Conservation (phyloP, 1,140 invertebrate species). For the Gryon sp. region DNA sequence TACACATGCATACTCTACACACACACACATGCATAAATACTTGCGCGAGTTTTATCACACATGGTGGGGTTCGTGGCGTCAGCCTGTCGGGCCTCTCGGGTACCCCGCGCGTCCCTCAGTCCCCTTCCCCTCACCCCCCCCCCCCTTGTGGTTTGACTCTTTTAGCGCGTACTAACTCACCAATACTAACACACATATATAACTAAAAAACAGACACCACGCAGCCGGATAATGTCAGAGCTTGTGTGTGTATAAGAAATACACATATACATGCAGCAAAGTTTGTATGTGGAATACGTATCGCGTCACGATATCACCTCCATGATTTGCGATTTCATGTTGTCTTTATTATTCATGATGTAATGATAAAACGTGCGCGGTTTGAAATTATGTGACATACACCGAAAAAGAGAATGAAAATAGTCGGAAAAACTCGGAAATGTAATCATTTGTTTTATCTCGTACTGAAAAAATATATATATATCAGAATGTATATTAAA, state of each 20-base stretch:
- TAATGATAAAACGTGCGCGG: constrained; percentile 34
- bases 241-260: constrained; percentile 10
- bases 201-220: constrained; percentile 22
- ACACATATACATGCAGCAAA: background rate
- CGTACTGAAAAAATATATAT: too few species aligned
- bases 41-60: constrained; percentile 59
- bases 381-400: constrained; percentile 18
- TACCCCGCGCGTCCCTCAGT: constrained; percentile 43
- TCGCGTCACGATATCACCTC: constrained; percentile 42
- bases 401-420: background rate
- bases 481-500: too few species aligned
- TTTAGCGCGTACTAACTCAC: constrained; percentile 39
- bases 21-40: constrained; percentile 25
- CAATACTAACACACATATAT: constrained; percentile 16
- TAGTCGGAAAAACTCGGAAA: too few species aligned
- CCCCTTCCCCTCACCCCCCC: constrained; percentile 45
- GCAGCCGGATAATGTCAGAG: constrained; percentile 41
- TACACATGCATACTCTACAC: constrained; percentile 10
- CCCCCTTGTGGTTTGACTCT: constrained; percentile 44
- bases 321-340: constrained; percentile 40
- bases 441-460: too few species aligned
- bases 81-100: constrained; percentile 73
- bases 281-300: too few species aligned
- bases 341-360: constrained; percentile 48
- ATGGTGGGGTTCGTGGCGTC: constrained; percentile 74